Conservation (phyloP, 2,113 vertebrate genomes). For the Solea solea region DNA sequence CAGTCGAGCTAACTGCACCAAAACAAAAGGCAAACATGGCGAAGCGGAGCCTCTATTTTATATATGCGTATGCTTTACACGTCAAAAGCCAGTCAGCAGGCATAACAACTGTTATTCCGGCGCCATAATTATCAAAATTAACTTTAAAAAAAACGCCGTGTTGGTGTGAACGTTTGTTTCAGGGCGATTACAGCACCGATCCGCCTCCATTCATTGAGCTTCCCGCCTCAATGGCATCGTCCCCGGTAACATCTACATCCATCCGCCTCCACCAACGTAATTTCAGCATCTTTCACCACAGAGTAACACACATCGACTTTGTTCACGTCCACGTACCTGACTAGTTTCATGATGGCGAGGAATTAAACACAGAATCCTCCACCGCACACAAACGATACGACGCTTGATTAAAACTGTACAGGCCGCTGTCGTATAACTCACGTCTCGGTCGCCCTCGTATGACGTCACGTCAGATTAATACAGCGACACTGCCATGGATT, state of each 20-base stretch:
- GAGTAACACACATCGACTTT: accelerated
- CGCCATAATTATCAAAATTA: background rate
- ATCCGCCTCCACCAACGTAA: conserved; percentile 39
- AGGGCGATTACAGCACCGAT: background rate
- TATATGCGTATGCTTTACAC: background rate
- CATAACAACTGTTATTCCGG: background rate
- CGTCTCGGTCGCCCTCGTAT: conserved; percentile 31
- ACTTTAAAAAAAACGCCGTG: background rate
- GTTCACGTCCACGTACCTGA: conserved; percentile 67
- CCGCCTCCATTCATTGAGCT: conserved; percentile 63
- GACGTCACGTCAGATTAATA: conserved; percentile 48
- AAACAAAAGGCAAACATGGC: conserved; percentile 5
- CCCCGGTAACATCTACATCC: conserved; percentile 62
- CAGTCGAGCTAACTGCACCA: background rate
- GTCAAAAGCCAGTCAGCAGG: background rate
- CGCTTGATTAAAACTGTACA: conserved; percentile 43
- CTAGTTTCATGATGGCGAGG: conserved; percentile 83
- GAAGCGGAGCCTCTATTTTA: background rate
- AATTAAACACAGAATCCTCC: conserved; percentile 66
- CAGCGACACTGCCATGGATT: background rate
- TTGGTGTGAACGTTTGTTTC: background rate
- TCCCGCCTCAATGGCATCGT: conserved; percentile 69
- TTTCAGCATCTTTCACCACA: background rate
- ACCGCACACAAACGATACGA: conserved; percentile 73
- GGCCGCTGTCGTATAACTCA: conserved; percentile 53